Evolutionary conservation across 2,113 vertebrate species (phyloP).

Genomic region (Cyphomyrus plagiostoma): DNA sequence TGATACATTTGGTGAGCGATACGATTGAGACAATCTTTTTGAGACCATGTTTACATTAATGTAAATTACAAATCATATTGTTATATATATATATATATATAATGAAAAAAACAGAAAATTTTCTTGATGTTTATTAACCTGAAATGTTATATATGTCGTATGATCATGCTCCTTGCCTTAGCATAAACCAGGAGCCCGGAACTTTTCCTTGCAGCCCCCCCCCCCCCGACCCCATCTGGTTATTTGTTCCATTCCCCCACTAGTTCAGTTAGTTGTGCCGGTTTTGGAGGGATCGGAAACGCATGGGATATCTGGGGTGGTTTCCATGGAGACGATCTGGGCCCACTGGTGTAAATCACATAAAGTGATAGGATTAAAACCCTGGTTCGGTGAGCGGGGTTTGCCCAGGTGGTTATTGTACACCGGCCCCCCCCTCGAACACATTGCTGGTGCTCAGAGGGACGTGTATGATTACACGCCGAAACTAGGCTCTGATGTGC

Average conservation of each 20-base stretch:
- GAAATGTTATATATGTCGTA: background rate
- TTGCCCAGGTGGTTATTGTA: background rate
- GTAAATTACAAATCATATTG: slow-evolving; percentile 38
- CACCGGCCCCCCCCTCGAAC: background rate
- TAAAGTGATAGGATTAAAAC: background rate
- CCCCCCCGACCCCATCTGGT: background rate
- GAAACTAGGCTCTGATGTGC: slow-evolving; percentile 29
- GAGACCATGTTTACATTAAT: slow-evolving; percentile 72
- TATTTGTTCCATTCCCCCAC: background rate
- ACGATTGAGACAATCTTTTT: slow-evolving; percentile 70
- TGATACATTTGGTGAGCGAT: slow-evolving; percentile 72
- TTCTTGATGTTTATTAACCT: slow-evolving; percentile 18
- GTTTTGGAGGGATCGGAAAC: background rate
- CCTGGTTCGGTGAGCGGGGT: background rate
- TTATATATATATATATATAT: slow-evolving; percentile 16
- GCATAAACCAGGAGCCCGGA: slow-evolving; percentile 43
- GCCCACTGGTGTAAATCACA: background rate
- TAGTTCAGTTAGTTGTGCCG: background rate
- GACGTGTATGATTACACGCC: no score
- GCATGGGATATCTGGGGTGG: background rate
- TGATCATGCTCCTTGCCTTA: slow-evolving; percentile 62
- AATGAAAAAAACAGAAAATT: slow-evolving; percentile 26
- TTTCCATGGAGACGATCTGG: background rate
- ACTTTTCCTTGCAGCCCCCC: background rate
- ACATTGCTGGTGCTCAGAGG: no score